Evolutionary conservation across 1,140 invertebrate species (phyloP).

Genomic region (Achroia grisella): DNA sequence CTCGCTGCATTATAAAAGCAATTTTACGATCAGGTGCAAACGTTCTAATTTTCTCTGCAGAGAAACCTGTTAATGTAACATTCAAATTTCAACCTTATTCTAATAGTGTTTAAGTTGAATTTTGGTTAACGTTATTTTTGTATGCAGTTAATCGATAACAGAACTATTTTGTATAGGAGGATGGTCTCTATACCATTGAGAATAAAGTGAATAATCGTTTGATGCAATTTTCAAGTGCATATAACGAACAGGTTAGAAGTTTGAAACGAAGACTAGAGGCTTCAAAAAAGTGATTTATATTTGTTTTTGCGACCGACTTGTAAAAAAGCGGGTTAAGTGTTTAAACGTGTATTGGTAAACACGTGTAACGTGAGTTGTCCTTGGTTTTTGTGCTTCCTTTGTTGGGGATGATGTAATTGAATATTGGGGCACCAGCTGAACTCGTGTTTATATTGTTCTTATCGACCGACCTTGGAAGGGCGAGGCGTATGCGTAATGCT

Average conservation of each 20-base stretch:
- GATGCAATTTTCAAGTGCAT: constrained; percentile 1
- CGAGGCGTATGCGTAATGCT: no score
- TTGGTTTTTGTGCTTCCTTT: constrained; percentile 7
- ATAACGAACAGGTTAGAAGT: not conserved
- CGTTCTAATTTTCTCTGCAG: not conserved
- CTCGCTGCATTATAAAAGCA: not conserved
- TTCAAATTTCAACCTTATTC: not conserved
- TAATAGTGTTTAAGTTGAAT: not conserved
- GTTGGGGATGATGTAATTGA: not conserved
- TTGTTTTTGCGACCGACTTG: constrained; percentile 7
- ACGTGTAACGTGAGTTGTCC: constrained; percentile 2
- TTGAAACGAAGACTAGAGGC: constrained; percentile 1
- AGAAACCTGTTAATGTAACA: not conserved
- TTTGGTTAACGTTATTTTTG: not conserved
- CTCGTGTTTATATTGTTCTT: not conserved
- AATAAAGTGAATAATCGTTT: not conserved
- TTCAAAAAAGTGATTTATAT: constrained; percentile 13
- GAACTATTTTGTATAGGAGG: not conserved
- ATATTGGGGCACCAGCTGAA: not conserved
- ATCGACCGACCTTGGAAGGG: no score
- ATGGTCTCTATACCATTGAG: not conserved
- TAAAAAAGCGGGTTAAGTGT: constrained; percentile 13
- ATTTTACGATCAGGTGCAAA: not conserved
- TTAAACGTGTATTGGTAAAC: constrained; percentile 5
- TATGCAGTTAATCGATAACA: not conserved